These are phyloP conservation scores for Microtus oregoni DNA, from an alignment of 2,113 vertebrate genomes.

Conservation along the genomic window DNA sequence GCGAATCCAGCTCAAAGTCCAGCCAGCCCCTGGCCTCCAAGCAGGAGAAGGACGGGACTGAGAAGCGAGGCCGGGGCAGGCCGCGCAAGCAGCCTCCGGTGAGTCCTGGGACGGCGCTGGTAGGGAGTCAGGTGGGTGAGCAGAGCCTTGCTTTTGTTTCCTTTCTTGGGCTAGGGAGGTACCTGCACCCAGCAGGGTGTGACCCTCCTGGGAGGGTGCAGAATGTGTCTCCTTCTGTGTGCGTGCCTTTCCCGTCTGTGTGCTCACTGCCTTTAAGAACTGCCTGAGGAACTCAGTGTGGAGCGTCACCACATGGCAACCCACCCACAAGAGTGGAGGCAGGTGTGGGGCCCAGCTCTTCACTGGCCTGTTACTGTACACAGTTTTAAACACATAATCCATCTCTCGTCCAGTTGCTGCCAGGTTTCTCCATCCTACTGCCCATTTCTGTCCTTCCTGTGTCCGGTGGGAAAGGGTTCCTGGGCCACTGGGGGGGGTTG, in stretches of 20 bases:
- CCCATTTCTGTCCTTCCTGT: too few species aligned
- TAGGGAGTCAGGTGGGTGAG: conserved; percentile 73
- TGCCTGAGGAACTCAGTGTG: neutral
- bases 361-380: neutral
- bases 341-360: neutral
- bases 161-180: conserved; percentile 46
- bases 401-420: neutral
- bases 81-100: conserved; percentile 96
- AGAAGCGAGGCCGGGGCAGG: conserved; percentile 96
- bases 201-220: too few species aligned
- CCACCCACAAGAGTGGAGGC: neutral
- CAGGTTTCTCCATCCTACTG: neutral
- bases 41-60: conserved; percentile 93
- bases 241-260: neutral
- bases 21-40: conserved; percentile 92
- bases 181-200: neutral
- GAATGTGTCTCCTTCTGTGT: neutral
- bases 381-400: neutral
- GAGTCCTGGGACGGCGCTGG: conserved; percentile 68
- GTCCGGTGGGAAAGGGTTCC: neutral
- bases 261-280: neutral
- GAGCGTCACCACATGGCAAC: neutral
- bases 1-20: conserved; percentile 93
- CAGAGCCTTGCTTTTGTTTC: conserved; percentile 36
- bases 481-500: neutral